phyloP scores from a whole-genome alignment of 1,140 invertebrate genomes.

The Drosophila gunungcola region DNA sequence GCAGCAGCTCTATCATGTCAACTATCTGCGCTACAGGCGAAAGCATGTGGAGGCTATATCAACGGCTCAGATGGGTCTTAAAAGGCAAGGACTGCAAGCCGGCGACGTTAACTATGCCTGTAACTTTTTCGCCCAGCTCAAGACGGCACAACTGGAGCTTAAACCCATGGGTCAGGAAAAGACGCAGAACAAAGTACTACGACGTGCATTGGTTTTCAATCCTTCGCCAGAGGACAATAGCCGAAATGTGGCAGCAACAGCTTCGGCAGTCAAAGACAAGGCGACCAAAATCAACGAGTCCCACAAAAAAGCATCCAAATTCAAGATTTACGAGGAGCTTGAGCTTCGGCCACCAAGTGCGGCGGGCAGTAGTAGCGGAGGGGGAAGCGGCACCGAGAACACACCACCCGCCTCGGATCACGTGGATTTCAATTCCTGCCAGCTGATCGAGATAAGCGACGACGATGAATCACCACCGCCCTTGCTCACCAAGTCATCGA shows the following conservation, averaged over 20 bases:
- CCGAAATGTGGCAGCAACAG: background rate
- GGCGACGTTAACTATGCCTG: slow-evolving; percentile 55
- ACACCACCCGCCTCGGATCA: slow-evolving; percentile 20
- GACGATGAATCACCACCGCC: slow-evolving; percentile 13
- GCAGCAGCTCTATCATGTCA: slow-evolving; percentile 40
- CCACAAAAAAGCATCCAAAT: slow-evolving; percentile 18
- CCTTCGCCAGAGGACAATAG: slow-evolving; percentile 40
- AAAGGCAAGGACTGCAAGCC: background rate
- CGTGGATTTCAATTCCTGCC: slow-evolving; percentile 55
- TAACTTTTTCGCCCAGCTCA: slow-evolving; percentile 58
- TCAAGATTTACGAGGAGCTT: slow-evolving; percentile 55
- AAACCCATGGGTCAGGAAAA: slow-evolving; percentile 1
- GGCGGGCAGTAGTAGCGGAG: slow-evolving; percentile 5
- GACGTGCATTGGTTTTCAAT: slow-evolving; percentile 54
- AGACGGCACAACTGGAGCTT: slow-evolving; percentile 33
- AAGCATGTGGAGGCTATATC: slow-evolving; percentile 42
- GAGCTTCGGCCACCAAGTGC: slow-evolving; percentile 6
- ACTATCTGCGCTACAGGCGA: slow-evolving; percentile 49
- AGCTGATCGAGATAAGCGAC: slow-evolving; percentile 59
- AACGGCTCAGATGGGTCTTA: slow-evolving; percentile 23
- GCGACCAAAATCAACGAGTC: slow-evolving; percentile 1
- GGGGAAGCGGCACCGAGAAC: slow-evolving; percentile 7
- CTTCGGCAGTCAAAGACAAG: background rate
- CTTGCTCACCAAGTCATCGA: background rate
- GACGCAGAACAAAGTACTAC: background rate